These are phyloP conservation scores for Seison nebaliae DNA, from an alignment of 1,140 invertebrate species.

Conservation along the genomic window DNA sequence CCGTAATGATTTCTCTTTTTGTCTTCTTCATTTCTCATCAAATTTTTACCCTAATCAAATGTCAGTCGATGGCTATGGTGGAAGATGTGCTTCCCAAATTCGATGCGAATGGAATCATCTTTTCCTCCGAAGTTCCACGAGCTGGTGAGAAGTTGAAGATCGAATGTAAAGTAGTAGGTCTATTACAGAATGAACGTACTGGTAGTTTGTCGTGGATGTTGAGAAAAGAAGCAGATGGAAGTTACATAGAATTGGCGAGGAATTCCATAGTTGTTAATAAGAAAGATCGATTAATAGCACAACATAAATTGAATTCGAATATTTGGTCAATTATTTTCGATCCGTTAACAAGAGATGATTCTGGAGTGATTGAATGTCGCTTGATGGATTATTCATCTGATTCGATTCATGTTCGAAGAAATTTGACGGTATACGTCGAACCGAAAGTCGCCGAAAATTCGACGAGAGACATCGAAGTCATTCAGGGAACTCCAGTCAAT, in stretches of 20 bases:
- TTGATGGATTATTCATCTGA: not conserved
- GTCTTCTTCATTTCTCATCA: no score
- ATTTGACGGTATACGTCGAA: not conserved
- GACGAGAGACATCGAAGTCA: slow-evolving; percentile 11
- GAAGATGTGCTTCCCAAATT: not conserved
- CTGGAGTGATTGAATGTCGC: slow-evolving; percentile 9
- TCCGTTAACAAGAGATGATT: slow-evolving; percentile 11
- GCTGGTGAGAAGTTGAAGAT: slow-evolving; percentile 9
- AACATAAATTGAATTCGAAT: slow-evolving; percentile 4
- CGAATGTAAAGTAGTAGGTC: slow-evolving; percentile 9
- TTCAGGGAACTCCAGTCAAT: slow-evolving; percentile 3
- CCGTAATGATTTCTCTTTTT: no score
- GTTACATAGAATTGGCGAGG: slow-evolving; percentile 5
- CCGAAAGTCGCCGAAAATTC: slow-evolving; percentile 9
- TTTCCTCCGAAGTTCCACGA: slow-evolving; percentile 9
- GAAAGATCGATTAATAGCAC: slow-evolving; percentile 9
- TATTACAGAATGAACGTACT: slow-evolving; percentile 3
- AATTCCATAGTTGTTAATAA: slow-evolving; percentile 9
- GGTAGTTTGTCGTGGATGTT: slow-evolving; percentile 7
- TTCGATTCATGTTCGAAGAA: not conserved
- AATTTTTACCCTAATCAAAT: no score
- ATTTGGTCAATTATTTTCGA: slow-evolving; percentile 10
- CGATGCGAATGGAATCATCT: slow-evolving; percentile 12
- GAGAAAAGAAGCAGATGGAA: slow-evolving; percentile 9
- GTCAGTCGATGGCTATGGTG: no score